These are phyloP conservation scores for Lithophane leautieri DNA, from an alignment of 2,888 invertebrate species.

Conservation along the genomic window DNA sequence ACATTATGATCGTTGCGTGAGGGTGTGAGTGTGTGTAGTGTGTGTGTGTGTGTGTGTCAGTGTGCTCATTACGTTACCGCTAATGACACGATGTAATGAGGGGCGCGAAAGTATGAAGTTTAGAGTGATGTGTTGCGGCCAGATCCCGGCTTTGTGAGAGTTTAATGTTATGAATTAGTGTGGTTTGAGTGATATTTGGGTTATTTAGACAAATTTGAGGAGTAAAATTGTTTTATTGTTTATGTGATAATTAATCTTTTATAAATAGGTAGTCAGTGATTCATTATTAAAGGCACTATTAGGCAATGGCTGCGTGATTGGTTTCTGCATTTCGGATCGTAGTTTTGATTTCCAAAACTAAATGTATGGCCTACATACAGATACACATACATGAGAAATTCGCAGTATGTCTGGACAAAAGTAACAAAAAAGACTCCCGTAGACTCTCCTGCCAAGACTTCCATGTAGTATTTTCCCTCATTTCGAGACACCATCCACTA, in stretches of 20 bases:
- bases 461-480: neutral
- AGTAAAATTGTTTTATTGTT: neutral
- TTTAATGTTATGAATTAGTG: conserved; percentile 52
- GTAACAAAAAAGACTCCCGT: neutral
- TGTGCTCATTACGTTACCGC: conserved; percentile 59
- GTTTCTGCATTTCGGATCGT: neutral
- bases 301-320: neutral
- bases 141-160: conserved; percentile 33
- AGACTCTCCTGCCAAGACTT: neutral
- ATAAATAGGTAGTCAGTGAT: too few species aligned
- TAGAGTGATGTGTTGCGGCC: conserved; percentile 57
- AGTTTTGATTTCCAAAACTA: neutral
- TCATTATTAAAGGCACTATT: neutral
- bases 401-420: neutral
- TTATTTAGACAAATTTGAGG: conserved; percentile 6
- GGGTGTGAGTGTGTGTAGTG: conserved; percentile 10
- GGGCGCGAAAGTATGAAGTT: conserved; percentile 64
- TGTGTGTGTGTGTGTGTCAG: conserved; percentile 15
- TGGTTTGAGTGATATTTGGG: conserved; percentile 40
- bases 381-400: neutral
- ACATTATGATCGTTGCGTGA: conserved; percentile 49
- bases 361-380: neutral
- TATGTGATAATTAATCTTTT: neutral
- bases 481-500: conserved; percentile 3
- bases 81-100: conserved; percentile 65